phyloP scores from a whole-genome alignment of 2,888 invertebrate genomes.

The Polia nebulosa region DNA sequence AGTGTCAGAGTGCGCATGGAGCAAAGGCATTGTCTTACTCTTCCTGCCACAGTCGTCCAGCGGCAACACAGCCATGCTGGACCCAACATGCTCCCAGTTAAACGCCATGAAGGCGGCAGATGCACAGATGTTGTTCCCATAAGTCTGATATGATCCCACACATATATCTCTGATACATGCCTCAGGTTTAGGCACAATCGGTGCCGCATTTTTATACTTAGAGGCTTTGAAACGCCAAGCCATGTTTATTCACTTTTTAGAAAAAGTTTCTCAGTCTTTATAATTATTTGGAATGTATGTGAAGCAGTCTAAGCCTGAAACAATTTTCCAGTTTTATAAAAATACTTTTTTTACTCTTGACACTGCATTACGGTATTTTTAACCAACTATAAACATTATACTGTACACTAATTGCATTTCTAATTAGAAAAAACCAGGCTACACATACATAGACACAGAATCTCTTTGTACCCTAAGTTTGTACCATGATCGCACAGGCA shows the following conservation, averaged over 20 bases:
- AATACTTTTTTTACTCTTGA: conserved; percentile 15
- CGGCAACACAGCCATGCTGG: conserved; percentile 97
- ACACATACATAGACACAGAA: conserved; percentile 37
- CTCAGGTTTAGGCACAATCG: conserved; percentile 98
- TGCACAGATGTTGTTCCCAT: conserved; percentile 98
- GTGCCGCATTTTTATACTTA: conserved; percentile 99
- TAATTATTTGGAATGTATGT: conserved; percentile 87
- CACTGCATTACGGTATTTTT: conserved; percentile 58
- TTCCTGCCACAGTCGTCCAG: conserved; percentile 97
- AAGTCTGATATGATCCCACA: conserved; percentile 98
- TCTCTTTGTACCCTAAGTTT: too few species aligned
- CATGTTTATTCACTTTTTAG: conserved; percentile 90
- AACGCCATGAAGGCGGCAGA: conserved; percentile 98
- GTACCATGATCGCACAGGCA: conserved; percentile 21
- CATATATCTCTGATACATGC: conserved; percentile 97
- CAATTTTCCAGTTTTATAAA: conserved; percentile 27
- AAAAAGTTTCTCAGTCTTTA: conserved; percentile 86
- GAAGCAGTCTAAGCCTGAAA: conserved; percentile 74
- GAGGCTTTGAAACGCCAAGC: conserved; percentile 99
- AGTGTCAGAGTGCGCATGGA: conserved; percentile 97
- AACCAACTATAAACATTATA: conserved; percentile 63
- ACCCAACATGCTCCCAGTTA: conserved; percentile 98
- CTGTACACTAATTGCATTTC: conserved; percentile 64
- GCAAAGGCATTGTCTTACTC: conserved; percentile 96
- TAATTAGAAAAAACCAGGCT: conserved; percentile 66